Base-by-base conservation (phyloP, 2,113 vertebrate species). In the Prochilodus magdalenae region DNA sequence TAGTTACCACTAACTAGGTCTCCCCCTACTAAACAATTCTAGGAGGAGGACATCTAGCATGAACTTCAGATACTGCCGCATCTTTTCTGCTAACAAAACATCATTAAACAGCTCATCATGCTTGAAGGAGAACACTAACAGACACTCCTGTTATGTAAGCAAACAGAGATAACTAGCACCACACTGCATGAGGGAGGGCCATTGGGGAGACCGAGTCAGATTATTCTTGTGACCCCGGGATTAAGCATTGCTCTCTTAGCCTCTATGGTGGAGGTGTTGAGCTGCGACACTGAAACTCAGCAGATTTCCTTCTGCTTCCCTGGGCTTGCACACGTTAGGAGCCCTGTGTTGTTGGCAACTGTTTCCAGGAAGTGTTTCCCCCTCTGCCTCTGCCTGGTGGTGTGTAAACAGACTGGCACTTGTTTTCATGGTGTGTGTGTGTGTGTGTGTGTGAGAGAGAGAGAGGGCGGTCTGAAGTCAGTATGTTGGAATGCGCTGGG, bases 341-440 rank as follows among this genome's bases (percentile, higher is more conserved):
- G 70, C 82, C 74, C 73, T 81, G 83, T 93, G 90, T 94, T 94
- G 92, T 91, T 93, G 91, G 92, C 93, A 90, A 93, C 93, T 1
- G 90, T 94, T 87, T 93, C 93, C 92, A 94, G 93, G 93, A 94
- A 94, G 93, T 92, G 93, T 93, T 89, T 92, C 93, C 93, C 66
- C 91, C 83, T 89, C 88, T 86, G 84, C 87, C 88, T 79, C 87
- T 79, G 73, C 18, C 85, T 74, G 83, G 83, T 87, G 74, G 89
- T 63, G 71, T 53, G 87, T 93, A 91, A 94, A 95, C 92, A 94
- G 88, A 88, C 83, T 85, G 87, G 77, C 89, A 87, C 88, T 91
- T 93, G 91, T 93, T 92, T 93, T 94, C 90, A 89, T 91, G 73
- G 78, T 57, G 55, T 24, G 33, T 30, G 49, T 65, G 63, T 63